Percentiles rank a stretch among this genome's conserved stretches.
Conservation (phyloP, 2,113 vertebrate genomes). For the Cynopterus brachyotis region DNA sequence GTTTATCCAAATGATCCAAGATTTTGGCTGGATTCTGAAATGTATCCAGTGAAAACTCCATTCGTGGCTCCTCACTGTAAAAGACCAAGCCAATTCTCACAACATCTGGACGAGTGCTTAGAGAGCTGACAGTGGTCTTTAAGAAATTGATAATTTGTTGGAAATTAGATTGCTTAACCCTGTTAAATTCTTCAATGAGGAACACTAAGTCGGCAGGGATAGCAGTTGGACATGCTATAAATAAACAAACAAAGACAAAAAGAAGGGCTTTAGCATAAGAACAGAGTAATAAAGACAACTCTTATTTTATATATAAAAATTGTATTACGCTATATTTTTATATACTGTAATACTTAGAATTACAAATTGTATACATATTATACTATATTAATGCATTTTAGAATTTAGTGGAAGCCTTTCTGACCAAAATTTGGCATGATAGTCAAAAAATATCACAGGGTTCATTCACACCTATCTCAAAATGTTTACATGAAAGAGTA, state of each 20-base stretch:
- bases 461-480: not conserved
- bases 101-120: slow-evolving; percentile 70
- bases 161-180: slow-evolving; percentile 80
- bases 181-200: slow-evolving; percentile 87
- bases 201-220: slow-evolving; percentile 88
- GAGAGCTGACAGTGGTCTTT: slow-evolving; percentile 80
- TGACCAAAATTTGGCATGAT: not conserved
- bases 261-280: slow-evolving; percentile 5
- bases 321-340: not conserved
- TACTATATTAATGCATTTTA: not conserved
- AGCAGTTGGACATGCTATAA: slow-evolving; percentile 84
- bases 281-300: not conserved
- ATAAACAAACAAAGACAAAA: slow-evolving; percentile 53
- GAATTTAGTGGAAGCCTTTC: not conserved
- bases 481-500: not conserved
- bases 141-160: slow-evolving; percentile 85
- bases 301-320: not conserved
- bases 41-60: slow-evolving; percentile 83
- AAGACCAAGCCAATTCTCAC: slow-evolving; percentile 86
- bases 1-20: slow-evolving; percentile 85
- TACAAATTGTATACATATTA: not conserved
- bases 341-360: not conserved
- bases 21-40: slow-evolving; percentile 81
- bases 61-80: slow-evolving; percentile 77
- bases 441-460: not conserved